Evolutionary conservation across 2,113 vertebrate species (phyloP), one percentile per base, ranked within the genome.

Genomic region (Puffinus mauretanicus): DNA sequence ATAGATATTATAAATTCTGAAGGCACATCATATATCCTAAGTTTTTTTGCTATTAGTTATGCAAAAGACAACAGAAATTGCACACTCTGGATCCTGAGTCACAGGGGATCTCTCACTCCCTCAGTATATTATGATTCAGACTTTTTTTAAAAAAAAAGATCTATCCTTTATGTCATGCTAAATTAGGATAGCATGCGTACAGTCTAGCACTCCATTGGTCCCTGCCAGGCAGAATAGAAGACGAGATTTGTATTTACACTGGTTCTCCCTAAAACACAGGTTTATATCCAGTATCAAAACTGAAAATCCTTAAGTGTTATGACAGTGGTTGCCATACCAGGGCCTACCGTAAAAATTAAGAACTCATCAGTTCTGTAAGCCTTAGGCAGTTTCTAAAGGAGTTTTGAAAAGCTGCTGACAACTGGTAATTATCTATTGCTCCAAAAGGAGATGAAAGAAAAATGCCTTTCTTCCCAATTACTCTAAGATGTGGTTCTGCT

Each of bases 331-430:
- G 66, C 81, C 46, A 2, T 69, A 77, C 69, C 82, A 92, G 58
- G 58, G 62, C 70, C 84, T 94, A 86, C 51, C 1, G 13, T 77
- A 65, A 90, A 93, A 96, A 82, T 62, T 73, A 90, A 91, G 66
- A 91, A 90, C 90, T 94, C 92, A 77, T 96, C 90, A 90, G 78
- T 73, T 91, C 75, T 51, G 17, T 9, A 71, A 90, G 87, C 94
- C 85, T 54, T 26, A 90, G 85, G 96, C 88, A 91, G 75, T 96
- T 96, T 93, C 47, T 88, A 54, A 82, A 55, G 51, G 51, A 81
- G 38, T 57, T 91, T 16, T 75, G 51, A 86, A 92, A 96, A 96
- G 87, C 58, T 90, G 96, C 92, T 96, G 96, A 96, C 94, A 96
- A 54, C 75, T 42, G 21, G 58, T 89, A 94, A 96, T 83, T 86